These are phyloP conservation scores for Nipponia nippon DNA, from an alignment of 2,113 vertebrate genomes.

Conservation along the genomic window DNA sequence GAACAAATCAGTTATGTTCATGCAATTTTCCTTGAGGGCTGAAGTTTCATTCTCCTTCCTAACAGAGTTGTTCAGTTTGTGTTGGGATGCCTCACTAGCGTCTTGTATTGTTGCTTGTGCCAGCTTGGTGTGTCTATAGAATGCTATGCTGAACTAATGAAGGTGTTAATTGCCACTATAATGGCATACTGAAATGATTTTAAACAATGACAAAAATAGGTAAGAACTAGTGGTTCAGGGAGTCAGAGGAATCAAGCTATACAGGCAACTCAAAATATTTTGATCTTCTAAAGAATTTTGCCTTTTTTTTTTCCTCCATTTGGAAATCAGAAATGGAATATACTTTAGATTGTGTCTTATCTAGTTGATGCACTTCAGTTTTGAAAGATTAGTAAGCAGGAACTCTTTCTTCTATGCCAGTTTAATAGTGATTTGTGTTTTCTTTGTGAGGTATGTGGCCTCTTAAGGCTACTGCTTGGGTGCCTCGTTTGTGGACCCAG, in stretches of 20 bases:
- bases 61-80: background rate
- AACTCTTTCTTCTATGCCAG: background rate
- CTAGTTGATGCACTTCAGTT: background rate
- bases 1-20: background rate
- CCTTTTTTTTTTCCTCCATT: background rate
- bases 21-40: background rate
- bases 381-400: background rate
- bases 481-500: rapidly evolving
- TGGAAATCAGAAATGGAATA: background rate
- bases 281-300: background rate
- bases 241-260: rapidly evolving
- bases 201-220: background rate
- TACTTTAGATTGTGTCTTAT: background rate
- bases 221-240: background rate
- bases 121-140: background rate
- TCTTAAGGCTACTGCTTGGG: background rate
- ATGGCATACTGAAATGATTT: background rate
- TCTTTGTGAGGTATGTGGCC: background rate
- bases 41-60: background rate
- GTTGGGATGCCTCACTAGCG: background rate
- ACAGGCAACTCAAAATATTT: background rate
- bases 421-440: background rate
- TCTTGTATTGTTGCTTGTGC: background rate
- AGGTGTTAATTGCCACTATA: background rate
- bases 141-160: background rate